Evolutionary conservation across 2,797 vertebrate genomes (phyloP).

Genomic region (Myotis myotis): DNA sequence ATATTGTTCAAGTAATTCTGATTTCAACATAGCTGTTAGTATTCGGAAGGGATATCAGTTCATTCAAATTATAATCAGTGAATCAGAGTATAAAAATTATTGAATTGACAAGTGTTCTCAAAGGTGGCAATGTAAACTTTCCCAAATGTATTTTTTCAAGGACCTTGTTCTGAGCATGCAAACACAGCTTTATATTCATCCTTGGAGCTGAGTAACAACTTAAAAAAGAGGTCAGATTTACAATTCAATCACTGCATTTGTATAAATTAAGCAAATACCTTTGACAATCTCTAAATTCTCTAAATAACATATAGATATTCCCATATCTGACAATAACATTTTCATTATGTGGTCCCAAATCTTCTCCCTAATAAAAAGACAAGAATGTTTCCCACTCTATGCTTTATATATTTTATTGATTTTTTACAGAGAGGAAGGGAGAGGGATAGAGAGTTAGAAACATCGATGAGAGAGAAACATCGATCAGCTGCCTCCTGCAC

Average conservation of each 20-base stretch:
- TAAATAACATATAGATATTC: background rate
- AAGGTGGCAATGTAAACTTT: background rate
- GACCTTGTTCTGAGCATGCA: background rate
- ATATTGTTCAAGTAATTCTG: background rate
- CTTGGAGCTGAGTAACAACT: background rate
- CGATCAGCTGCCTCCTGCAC: too few relatives aligned
- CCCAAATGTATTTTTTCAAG: conserved; percentile 19
- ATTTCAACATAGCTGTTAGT: conserved; percentile 10
- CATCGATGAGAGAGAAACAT: too few relatives aligned
- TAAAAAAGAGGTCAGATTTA: background rate
- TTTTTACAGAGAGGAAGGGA: too few relatives aligned
- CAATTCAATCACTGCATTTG: background rate
- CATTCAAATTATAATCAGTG: background rate
- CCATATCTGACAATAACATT: background rate
- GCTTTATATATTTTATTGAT: background rate
- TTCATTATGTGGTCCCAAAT: background rate
- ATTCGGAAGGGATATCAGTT: background rate
- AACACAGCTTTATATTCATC: background rate
- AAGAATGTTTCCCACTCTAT: background rate
- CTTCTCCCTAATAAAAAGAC: background rate
- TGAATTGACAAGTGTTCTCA: background rate
- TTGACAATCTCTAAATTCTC: background rate
- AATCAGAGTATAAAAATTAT: background rate
- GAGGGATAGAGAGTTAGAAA: too few relatives aligned
- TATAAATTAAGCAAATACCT: background rate